phyloP scores from a whole-genome alignment of 2,113 vertebrate genomes.

The Thunnus maccoyii region DNA sequence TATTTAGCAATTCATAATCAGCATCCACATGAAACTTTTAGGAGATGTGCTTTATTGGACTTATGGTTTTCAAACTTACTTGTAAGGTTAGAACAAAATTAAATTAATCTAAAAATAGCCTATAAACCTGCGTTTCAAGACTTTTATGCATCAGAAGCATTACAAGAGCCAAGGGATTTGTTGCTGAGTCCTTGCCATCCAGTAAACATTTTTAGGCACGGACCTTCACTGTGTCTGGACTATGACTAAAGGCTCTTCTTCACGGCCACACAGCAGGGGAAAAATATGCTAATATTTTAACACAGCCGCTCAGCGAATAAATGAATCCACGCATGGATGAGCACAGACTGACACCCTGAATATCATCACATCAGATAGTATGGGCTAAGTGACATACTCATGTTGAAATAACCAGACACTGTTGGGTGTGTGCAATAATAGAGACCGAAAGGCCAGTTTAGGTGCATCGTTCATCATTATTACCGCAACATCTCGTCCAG shows the following conservation, averaged over 20 bases:
- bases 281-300: conserved; percentile 67
- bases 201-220: conserved; percentile 17
- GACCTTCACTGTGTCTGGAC: conserved; percentile 17
- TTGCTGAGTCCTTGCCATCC: conserved; percentile 2
- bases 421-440: conserved; percentile 38
- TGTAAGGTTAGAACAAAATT: not conserved
- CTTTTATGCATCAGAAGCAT: not conserved
- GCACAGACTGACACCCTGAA: conserved; percentile 57
- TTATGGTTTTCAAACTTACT: not conserved
- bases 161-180: not conserved
- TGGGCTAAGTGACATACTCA: conserved; percentile 57
- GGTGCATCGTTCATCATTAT: conserved; percentile 68
- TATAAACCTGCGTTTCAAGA: not conserved
- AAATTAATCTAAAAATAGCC: not conserved
- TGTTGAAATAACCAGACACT: conserved; percentile 33
- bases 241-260: conserved; percentile 47
- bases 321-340: conserved; percentile 63
- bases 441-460: conserved; percentile 47
- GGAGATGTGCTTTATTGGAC: not conserved
- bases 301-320: conserved; percentile 52
- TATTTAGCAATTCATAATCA: too few relatives aligned
- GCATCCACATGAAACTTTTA: too few relatives aligned
- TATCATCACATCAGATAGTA: conserved; percentile 61
- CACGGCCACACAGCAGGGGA: conserved; percentile 40
- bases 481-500: conserved; percentile 36